These are phyloP conservation scores for Oopsacas minuta DNA, from an alignment of 37 sponge, comb jelly and placozoan species.

Conservation along the genomic window DNA sequence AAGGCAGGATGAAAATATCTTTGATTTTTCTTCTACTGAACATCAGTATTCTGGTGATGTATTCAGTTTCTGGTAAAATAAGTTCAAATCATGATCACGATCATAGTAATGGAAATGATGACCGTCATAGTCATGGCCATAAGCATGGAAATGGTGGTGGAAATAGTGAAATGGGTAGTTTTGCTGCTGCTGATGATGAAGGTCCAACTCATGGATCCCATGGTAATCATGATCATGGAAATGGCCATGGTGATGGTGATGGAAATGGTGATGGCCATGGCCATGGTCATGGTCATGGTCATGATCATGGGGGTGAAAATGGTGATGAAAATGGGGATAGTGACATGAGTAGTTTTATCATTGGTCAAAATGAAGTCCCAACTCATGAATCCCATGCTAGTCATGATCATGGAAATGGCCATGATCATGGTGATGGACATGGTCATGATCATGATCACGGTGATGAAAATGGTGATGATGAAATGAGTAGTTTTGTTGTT, in stretches of 20 bases:
- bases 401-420: neutral
- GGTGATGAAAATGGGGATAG: neutral
- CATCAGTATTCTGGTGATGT: too few relatives aligned
- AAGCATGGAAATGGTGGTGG: neutral
- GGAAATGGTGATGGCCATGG: neutral
- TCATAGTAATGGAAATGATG: neutral
- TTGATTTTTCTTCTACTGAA: too few relatives aligned
- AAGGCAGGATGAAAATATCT: too few relatives aligned
- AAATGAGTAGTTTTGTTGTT: neutral
- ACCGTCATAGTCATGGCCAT: neutral
- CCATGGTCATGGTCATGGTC: neutral
- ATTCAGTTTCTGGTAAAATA: neutral
- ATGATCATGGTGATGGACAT: neutral
- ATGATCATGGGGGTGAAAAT: neutral
- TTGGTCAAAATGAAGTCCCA: neutral
- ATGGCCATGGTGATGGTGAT: neutral
- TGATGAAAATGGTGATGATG: neutral
- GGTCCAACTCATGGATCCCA: neutral
- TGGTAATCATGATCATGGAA: neutral
- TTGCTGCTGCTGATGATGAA: neutral
- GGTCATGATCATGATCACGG: neutral
- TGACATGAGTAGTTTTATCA: neutral
- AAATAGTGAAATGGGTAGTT: neutral
- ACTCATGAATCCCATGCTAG: neutral
- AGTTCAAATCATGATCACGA: neutral